Percentiles rank a stretch among this genome's conserved stretches.
Conservation (phyloP, 2,888 invertebrate species). For the Rapana venosa region DNA sequence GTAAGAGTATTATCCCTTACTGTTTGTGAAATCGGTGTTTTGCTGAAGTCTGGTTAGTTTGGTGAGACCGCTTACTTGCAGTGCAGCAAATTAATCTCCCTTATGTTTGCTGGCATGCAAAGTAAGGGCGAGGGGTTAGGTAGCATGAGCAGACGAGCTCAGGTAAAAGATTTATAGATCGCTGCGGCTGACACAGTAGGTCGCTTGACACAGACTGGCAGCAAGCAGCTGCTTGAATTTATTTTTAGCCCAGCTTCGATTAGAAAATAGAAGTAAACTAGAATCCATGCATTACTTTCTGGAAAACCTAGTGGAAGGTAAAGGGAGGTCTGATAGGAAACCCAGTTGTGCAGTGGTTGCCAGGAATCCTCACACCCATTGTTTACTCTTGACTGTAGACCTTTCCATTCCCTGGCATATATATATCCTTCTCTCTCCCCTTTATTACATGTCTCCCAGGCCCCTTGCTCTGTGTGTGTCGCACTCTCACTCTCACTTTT, state of each 20-base stretch:
- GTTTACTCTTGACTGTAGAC: too few relatives aligned
- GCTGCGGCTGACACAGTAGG: not conserved
- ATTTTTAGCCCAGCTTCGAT: constrained; percentile 3
- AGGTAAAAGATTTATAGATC: constrained; percentile 31
- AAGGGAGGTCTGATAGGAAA: not conserved
- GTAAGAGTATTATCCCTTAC: not conserved
- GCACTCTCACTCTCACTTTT: not conserved
- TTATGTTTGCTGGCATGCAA: not conserved
- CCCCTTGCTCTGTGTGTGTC: not conserved
- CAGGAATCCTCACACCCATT: not conserved
- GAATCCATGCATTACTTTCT: not conserved
- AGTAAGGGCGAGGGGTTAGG: not conserved
- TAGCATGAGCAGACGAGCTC: constrained; percentile 28
- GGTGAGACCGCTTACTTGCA: not conserved
- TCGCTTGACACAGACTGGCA: constrained; percentile 14
- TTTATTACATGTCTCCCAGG: too few relatives aligned
- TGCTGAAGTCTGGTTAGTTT: not conserved
- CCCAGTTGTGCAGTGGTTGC: not conserved
- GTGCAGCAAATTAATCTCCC: constrained; percentile 10
- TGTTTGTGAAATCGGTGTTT: not conserved
- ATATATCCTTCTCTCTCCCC: not conserved
- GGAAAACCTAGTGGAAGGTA: not conserved
- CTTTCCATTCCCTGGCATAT: too few relatives aligned
- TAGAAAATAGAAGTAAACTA: not conserved
- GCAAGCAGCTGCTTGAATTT: constrained; percentile 1